These are phyloP conservation scores for Molorchus minor DNA, from an alignment of 2,888 invertebrate species.

Conservation along the genomic window DNA sequence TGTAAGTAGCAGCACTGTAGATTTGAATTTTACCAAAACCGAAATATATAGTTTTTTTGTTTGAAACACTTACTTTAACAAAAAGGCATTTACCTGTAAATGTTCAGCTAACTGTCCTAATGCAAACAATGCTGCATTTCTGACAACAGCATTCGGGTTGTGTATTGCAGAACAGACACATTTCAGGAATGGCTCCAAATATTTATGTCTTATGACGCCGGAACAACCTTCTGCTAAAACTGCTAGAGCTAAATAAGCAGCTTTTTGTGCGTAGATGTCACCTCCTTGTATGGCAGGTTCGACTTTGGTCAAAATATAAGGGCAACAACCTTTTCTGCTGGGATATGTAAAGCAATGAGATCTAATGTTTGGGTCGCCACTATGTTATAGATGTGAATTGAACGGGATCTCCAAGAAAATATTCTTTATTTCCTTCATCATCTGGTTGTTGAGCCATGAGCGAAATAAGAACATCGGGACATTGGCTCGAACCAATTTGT, in stretches of 20 bases:
- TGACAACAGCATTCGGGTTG: slow-evolving; percentile 70
- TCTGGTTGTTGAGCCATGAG: slow-evolving; percentile 73
- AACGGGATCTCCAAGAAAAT: slow-evolving; percentile 71
- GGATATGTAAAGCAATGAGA: slow-evolving; percentile 75
- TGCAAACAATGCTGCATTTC: slow-evolving; percentile 81
- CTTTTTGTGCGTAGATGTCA: slow-evolving; percentile 73
- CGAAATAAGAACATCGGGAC: slow-evolving; percentile 72
- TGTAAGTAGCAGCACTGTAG: no score
- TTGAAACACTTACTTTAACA: no score
- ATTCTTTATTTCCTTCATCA: slow-evolving; percentile 72
- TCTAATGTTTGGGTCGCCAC: slow-evolving; percentile 80
- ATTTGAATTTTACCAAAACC: no score
- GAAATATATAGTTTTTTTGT: no score
- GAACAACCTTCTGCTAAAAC: slow-evolving; percentile 82
- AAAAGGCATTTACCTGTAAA: slow-evolving; percentile 67
- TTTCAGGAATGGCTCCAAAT: slow-evolving; percentile 73
- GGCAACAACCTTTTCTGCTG: slow-evolving; percentile 80
- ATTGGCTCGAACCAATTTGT: slow-evolving; percentile 77
- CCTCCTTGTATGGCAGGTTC: slow-evolving; percentile 70
- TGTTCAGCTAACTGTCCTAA: slow-evolving; percentile 84
- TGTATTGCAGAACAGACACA: slow-evolving; percentile 76
- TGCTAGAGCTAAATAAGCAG: slow-evolving; percentile 77
- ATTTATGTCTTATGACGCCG: slow-evolving; percentile 76
- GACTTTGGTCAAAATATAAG: slow-evolving; percentile 71
- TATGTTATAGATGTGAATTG: slow-evolving; percentile 71